Base-by-base conservation (phyloP, 2,797 vertebrate genomes). In the Danionella dracula region DNA sequence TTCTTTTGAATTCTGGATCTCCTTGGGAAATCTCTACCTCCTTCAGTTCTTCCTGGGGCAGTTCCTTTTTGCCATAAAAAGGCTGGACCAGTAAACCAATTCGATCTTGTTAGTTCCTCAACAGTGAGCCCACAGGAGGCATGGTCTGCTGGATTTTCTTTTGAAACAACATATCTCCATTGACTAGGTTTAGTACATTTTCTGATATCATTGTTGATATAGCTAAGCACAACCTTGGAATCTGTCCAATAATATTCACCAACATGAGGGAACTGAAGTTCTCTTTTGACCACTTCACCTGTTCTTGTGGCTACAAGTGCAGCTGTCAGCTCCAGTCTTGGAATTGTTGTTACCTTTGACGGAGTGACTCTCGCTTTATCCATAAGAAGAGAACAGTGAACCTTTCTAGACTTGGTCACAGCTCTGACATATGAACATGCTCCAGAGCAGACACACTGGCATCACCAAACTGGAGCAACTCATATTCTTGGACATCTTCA, bases 161-260 rank as follows among this genome's bases (percentile, higher is more conserved):
- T 13, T 4, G 45, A 37, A 1, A 5, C 3, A 1, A 62, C 20
- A 40, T 37, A 62, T 11, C 4, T 2, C 34, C 32, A 63, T 40
- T 50, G 60, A 5, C 1, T 4, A 1, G 32, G 7, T 8, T 40
- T 11, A 11, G 45, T 38, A 6, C 44, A n/a, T n/a, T 4, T 41
- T 10, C 8, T 57, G 19, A 34, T 34, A 34, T 56, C 19, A 15
- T 58, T 58, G 11, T 58, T 54, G 2, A 54, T 54, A 20, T 55
- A 55, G 2, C 53, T 34, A 6, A 55, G 19, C 12, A 55, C 34
- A 17, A 59, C 23, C 29, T 13, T 41, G 1, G 35, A 57, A 27
- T 57, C 23, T 16, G 38, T 44, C 55, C 55, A 58, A 9, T 42
- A 58, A 41, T 37, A 42, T 42, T 58, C n/a, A 11, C 44, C 13